Evolutionary conservation across 2,113 vertebrate species (phyloP), one percentile per base, ranked within the genome.

Genomic region (Acanthisitta chloris): DNA sequence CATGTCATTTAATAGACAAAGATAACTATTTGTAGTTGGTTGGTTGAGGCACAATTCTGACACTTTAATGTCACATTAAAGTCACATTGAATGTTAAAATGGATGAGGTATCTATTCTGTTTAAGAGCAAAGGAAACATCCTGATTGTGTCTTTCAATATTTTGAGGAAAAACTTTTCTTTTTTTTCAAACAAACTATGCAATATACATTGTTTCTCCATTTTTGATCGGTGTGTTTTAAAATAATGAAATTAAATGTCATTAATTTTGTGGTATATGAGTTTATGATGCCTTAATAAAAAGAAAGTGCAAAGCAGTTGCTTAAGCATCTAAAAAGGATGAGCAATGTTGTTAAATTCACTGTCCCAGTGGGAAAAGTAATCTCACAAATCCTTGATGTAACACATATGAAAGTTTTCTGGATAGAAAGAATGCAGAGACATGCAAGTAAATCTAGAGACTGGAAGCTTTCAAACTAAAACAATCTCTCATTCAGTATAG

Each of bases 51-150:
- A 86, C 48, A 66, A 42, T 92, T 96, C 45, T 82, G 29, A 82
- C 54, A 46, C 28, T 96, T 78, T 96, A 51, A 64, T 94, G 20
- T 77, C 73, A 45, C 33, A 45, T 28, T 28, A 43, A 93, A 94
- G 49, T 77, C 73, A 45, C 33, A 45, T 28, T 28, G 46, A 93
- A 94, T 45, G 19, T 79, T 81, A 23, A 69, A 73, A 36, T 82
- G 55, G 94, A 88, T 74, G 84, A 96, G 62, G 19, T 74, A 91
- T 94, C 79, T 83, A 59, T 96, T 96, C 86, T 84, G 24, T 82
- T 86, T 58, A 57, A 67, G 33, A 96, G 17, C 74, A 95, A 96
- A 48, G 74, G 31, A 91, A 96, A 69, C 61, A 65, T 52, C 36
- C n/a, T 62, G 78, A 96, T 78, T 42, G 42, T n/a, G 88, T 62